Percentiles rank a stretch among this genome's conserved stretches.
Evolutionary conservation across 2,113 vertebrate species (phyloP).

Genomic region (Alexandromys fortis): DNA sequence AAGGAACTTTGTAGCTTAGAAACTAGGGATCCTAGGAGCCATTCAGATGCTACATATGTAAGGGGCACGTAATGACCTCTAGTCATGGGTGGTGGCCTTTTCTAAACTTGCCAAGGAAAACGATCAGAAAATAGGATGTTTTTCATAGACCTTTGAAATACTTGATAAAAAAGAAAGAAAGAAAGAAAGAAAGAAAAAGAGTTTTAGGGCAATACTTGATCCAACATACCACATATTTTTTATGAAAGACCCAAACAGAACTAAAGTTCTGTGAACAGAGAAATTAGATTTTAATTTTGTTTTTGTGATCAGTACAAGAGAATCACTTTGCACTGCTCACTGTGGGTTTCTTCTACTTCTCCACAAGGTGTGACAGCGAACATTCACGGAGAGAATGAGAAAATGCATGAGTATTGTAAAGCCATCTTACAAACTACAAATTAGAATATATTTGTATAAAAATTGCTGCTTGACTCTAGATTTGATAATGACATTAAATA

Average conservation of each 20-base stretch:
- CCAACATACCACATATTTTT: neutral
- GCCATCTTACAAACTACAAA: neutral
- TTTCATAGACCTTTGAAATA: neutral
- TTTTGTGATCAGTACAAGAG: neutral
- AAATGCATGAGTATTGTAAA: conserved; percentile 15
- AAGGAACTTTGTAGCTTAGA: conserved; percentile 55
- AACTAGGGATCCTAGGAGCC: neutral
- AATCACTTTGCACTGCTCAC: neutral
- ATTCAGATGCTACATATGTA: neutral
- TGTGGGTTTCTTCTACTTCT: neutral
- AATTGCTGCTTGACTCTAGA: conserved; percentile 34
- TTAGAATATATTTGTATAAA: conserved; percentile 20
- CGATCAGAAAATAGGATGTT: neutral
- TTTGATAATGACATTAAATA: conserved; percentile 45
- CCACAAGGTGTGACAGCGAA: neutral
- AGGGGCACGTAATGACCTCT: neutral
- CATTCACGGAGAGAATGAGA: neutral
- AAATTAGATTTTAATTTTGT: conserved; percentile 21
- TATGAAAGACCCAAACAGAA: neutral
- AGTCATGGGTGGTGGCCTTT: conserved; percentile 4
- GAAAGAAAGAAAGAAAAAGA: neutral
- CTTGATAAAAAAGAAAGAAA: conserved; percentile 21
- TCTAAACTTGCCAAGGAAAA: conserved; percentile 60
- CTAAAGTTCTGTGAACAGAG: neutral
- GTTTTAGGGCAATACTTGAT: neutral